A percentile compares a stretch with the other conserved stretches of the same genome.
phyloP scores from a whole-genome alignment of 2,113 vertebrate species.

The Argyrosomus japonicus region DNA sequence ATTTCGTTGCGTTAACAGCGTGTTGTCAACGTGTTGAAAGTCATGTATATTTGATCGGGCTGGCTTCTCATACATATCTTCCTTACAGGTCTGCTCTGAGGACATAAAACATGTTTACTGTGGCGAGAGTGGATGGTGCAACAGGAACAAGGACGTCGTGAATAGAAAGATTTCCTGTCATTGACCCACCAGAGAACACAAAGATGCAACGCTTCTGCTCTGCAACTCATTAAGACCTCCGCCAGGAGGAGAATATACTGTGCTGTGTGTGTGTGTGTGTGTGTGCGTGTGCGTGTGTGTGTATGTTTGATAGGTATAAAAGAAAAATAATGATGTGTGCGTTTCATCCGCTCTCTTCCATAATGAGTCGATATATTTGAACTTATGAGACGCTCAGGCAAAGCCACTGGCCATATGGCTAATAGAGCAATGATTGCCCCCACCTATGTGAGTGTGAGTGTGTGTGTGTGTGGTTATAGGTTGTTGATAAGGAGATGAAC shows the following conservation, averaged over 20 bases:
- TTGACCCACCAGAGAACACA: neutral
- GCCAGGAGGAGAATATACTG: neutral
- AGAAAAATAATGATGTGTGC: neutral
- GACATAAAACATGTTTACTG: too few relatives aligned
- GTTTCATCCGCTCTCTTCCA: neutral
- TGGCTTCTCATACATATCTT: too few relatives aligned
- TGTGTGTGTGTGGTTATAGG: constrained; percentile 9
- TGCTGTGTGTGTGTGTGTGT: constrained; percentile 4
- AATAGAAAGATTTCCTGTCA: neutral
- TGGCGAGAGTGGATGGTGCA: neutral
- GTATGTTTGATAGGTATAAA: neutral
- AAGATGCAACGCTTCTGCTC: neutral
- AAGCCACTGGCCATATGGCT: constrained; percentile 24
- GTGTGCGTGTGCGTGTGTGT: constrained; percentile 2
- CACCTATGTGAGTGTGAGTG: constrained; percentile 1
- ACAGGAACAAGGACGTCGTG: neutral
- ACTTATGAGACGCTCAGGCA: neutral
- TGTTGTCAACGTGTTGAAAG: too few relatives aligned
- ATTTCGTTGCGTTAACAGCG: too few relatives aligned
- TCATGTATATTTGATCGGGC: too few relatives aligned
- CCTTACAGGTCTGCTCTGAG: too few relatives aligned
- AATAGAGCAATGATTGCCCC: neutral
- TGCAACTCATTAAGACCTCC: constrained; percentile 13
- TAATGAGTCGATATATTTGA: constrained; percentile 29
- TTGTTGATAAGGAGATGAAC: constrained; percentile 43